phyloP scores from a whole-genome alignment of 2,888 invertebrate genomes.

The Empis livida region DNA sequence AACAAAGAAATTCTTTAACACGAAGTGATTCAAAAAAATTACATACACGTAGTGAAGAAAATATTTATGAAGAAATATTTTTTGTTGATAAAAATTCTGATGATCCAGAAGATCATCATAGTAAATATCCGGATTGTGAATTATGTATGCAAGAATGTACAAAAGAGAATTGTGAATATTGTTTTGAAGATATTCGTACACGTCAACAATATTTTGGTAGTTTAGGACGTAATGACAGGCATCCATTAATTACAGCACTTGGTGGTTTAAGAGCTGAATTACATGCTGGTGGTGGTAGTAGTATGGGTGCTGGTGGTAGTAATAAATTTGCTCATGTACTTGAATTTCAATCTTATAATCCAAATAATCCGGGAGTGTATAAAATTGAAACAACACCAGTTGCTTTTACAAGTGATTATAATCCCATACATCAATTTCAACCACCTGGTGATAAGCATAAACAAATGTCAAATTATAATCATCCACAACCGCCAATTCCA shows the following conservation, averaged over 20 bases:
- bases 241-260: conserved; percentile 8
- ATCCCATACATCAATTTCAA: conserved; percentile 33
- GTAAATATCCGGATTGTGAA: conserved; percentile 28
- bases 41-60: conserved; percentile 32
- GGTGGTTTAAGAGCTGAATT: conserved; percentile 12
- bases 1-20: conserved; percentile 20
- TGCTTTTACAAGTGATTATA: conserved; percentile 35
- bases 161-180: conserved; percentile 31
- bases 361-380: conserved; percentile 35
- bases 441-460: not conserved
- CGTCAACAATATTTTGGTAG: conserved; percentile 13
- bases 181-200: conserved; percentile 14
- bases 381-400: conserved; percentile 37
- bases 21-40: conserved; percentile 16
- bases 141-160: conserved; percentile 33
- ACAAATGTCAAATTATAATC: not conserved
- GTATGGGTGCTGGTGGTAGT: not conserved
- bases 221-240: conserved; percentile 9
- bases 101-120: conserved; percentile 14
- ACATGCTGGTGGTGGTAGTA: not conserved
- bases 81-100: conserved; percentile 27
- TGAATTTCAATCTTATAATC: conserved; percentile 36
- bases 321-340: conserved; percentile 26
- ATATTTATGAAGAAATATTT: conserved; percentile 36
- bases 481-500: conserved; percentile 8